Percentiles rank a stretch among this genome's conserved stretches.
phyloP scores from a whole-genome alignment of 23 tunicate genomes.

The Aplidium turbinatum region DNA sequence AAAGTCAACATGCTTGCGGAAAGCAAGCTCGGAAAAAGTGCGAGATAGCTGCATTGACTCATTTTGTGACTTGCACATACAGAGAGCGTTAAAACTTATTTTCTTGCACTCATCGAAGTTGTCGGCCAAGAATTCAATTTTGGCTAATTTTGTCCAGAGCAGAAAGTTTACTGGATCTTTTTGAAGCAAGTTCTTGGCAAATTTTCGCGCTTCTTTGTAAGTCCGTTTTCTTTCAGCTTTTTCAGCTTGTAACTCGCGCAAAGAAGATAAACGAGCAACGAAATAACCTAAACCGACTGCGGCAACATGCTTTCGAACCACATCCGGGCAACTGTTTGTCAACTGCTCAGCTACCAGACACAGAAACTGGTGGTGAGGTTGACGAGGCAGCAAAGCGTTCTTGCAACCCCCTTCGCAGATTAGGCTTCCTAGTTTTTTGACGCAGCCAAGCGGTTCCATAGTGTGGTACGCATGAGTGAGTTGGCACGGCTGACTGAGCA shows the following conservation, averaged over 20 bases:
- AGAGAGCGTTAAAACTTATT: constrained; percentile 38
- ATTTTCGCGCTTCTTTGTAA: constrained; percentile 72
- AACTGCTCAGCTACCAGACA: constrained; percentile 49
- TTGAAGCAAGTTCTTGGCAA: constrained; percentile 47
- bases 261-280: not conserved
- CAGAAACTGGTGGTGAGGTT: constrained; percentile 55
- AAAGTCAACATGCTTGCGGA: constrained; percentile 2
- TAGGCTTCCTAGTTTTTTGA: not conserved
- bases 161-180: constrained; percentile 42
- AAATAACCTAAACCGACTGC: constrained; percentile 23
- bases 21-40: constrained; percentile 16
- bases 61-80: constrained; percentile 45
- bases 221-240: constrained; percentile 39
- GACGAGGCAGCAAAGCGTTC: constrained; percentile 21
- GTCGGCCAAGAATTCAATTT: constrained; percentile 52
- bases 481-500: constrained; percentile 50
- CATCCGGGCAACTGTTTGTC: not conserved
- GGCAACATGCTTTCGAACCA: constrained; percentile 11
- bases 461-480: constrained; percentile 46
- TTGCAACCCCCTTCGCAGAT: not conserved
- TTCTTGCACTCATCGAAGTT: constrained; percentile 53
- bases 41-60: constrained; percentile 40
- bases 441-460: constrained; percentile 26
- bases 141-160: constrained; percentile 72
- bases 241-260: not conserved